Percentiles rank a stretch among this genome's conserved stretches.
phyloP scores from a whole-genome alignment of 2,113 vertebrate genomes.

The Campylorhamphus procurvoides region DNA sequence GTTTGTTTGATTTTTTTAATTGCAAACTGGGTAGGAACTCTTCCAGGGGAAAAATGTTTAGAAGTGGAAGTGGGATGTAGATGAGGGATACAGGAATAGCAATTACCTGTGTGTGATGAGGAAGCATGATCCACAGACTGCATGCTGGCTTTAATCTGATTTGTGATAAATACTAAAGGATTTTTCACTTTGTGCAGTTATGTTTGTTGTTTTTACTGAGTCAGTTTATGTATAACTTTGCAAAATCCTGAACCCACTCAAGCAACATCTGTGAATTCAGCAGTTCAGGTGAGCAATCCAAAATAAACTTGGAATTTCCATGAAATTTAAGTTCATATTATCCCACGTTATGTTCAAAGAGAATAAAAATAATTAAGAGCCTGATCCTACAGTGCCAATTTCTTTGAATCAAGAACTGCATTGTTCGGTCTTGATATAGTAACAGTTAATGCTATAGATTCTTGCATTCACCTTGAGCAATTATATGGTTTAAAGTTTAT shows the following conservation, averaged over 20 bases:
- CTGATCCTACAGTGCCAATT: not conserved
- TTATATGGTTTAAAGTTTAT: conserved; percentile 41
- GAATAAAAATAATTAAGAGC: not conserved
- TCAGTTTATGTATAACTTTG: not conserved
- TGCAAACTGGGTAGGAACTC: not conserved
- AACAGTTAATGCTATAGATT: not conserved
- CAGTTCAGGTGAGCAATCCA: not conserved
- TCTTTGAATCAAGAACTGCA: not conserved
- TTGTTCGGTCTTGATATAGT: not conserved
- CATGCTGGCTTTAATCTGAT: not conserved
- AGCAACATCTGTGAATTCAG: not conserved
- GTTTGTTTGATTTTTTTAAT: not conserved
- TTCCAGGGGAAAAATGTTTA: not conserved
- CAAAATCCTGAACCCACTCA: not conserved
- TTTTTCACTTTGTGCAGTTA: not conserved
- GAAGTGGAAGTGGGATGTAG: not conserved
- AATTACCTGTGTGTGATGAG: not conserved
- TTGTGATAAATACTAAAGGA: not conserved
- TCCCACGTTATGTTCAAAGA: not conserved
- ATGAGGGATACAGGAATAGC: not conserved
- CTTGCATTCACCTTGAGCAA: conserved; percentile 40
- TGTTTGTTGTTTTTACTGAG: not conserved
- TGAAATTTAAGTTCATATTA: not conserved
- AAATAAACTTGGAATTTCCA: not conserved
- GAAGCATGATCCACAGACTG: not conserved